Percentiles rank a stretch among this genome's conserved stretches.
Conservation (phyloP, 2,888 invertebrate genomes). For the Scaptomyza flava region DNA sequence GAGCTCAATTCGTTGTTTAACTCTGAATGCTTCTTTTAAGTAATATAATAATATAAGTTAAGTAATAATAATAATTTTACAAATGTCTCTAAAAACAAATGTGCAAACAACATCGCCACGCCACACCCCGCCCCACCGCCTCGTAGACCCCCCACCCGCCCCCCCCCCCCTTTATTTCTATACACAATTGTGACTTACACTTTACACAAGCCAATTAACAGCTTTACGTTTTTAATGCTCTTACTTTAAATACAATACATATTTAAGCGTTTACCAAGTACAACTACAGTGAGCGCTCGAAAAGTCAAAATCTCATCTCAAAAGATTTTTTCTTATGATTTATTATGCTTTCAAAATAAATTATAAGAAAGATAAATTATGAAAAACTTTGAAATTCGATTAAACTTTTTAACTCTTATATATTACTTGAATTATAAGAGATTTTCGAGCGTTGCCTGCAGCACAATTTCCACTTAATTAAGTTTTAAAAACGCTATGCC, state of each 20-base stretch:
- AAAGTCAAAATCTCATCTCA: neutral
- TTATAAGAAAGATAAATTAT: neutral
- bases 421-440: neutral
- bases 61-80: neutral
- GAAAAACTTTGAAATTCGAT: no score
- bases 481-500: neutral
- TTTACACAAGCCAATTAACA: slow-evolving; percentile 41
- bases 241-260: neutral
- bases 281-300: slow-evolving; percentile 22
- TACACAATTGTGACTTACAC: slow-evolving; percentile 45
- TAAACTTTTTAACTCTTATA: no score
- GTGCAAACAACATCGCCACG: neutral
- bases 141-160: neutral
- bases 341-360: no score
- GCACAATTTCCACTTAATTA: neutral
- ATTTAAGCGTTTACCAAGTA: neutral
- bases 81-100: slow-evolving; percentile 27
- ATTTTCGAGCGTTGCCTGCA: slow-evolving; percentile 15
- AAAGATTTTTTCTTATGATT: neutral
- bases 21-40: neutral
- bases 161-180: neutral
- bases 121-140: neutral
- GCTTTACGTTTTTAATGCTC: slow-evolving; percentile 35
- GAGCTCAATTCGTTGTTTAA: slow-evolving; percentile 3
- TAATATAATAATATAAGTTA: neutral